These are phyloP conservation scores for Eublepharis macularius DNA, from an alignment of 2,113 vertebrate species.

Conservation along the genomic window DNA sequence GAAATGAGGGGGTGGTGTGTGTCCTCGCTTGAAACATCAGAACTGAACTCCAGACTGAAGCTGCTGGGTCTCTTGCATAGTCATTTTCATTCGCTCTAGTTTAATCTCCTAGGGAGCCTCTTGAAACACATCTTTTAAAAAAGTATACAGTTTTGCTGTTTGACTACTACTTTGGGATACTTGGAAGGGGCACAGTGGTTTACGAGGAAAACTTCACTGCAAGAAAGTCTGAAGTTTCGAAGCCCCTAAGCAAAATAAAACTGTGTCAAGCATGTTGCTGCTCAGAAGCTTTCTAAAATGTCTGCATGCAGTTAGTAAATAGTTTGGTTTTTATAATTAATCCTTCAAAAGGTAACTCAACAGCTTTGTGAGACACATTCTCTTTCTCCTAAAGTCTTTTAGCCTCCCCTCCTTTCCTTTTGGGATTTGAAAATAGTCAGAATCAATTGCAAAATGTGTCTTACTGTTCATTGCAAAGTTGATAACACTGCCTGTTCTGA, in stretches of 20 bases:
- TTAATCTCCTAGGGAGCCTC: conserved; percentile 28
- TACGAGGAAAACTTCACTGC: conserved; percentile 33
- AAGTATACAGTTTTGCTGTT: conserved; percentile 15
- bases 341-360: background rate
- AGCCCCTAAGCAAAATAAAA: conserved; percentile 42
- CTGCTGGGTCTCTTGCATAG: conserved; percentile 55
- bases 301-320: background rate
- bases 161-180: conserved; percentile 28
- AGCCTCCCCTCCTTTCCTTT: background rate
- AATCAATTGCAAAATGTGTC: conserved; percentile 21
- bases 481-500: conserved; percentile 63
- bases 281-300: conserved; percentile 8
- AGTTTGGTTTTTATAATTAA: conserved; percentile 4
- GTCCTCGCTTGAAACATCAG: conserved; percentile 49
- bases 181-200: conserved; percentile 64
- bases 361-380: conserved; percentile 15
- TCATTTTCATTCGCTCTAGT: conserved; percentile 42
- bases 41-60: conserved; percentile 59
- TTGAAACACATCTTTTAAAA: conserved; percentile 1
- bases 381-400: too few relatives aligned
- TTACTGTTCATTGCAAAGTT: conserved; percentile 38
- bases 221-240: background rate
- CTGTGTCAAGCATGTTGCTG: background rate
- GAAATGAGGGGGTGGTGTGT: conserved; percentile 53
- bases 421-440: conserved; percentile 28